Conservation (phyloP, 2,797 vertebrate species). For the Peromyscus attwateri region DNA sequence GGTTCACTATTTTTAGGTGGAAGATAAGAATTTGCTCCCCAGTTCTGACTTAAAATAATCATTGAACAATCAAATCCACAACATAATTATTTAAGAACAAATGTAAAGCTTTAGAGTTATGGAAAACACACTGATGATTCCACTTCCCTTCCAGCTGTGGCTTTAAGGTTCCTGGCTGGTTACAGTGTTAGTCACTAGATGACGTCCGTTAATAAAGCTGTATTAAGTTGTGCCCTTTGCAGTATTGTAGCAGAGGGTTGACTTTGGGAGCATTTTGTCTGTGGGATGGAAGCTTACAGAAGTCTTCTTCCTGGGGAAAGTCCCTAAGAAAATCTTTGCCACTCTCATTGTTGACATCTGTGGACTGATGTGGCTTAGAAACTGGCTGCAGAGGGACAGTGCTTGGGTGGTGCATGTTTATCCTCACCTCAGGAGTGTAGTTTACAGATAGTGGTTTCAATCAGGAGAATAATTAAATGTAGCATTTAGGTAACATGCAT, state of each 20-base stretch:
- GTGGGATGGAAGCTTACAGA: constrained; percentile 38
- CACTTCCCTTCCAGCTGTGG: constrained; percentile 44
- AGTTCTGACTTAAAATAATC: constrained; percentile 51
- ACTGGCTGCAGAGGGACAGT: neutral
- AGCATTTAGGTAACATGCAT: constrained; percentile 48
- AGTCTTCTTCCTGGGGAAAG: constrained; percentile 61
- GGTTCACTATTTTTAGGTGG: neutral
- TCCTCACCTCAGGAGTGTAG: constrained; percentile 55
- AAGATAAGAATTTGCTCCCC: constrained; percentile 8
- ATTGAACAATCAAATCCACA: constrained; percentile 24
- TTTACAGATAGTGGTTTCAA: constrained; percentile 11
- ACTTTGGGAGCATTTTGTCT: constrained; percentile 69
- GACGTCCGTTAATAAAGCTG: constrained; percentile 53
- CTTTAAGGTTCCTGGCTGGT: constrained; percentile 69
- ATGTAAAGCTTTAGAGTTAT: constrained; percentile 65
- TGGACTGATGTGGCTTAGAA: constrained; percentile 27
- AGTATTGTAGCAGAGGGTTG: constrained; percentile 53
- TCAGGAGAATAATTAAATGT: constrained; percentile 32
- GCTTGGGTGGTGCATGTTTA: constrained; percentile 29
- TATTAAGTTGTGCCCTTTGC: constrained; percentile 69
- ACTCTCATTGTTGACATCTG: neutral
- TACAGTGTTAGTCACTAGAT: constrained; percentile 66
- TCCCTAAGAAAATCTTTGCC: constrained; percentile 27
- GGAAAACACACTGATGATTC: constrained; percentile 27
- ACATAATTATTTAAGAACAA: constrained; percentile 48